Base-by-base conservation (phyloP, 2,888 invertebrate genomes). In the Eurois occulta region DNA sequence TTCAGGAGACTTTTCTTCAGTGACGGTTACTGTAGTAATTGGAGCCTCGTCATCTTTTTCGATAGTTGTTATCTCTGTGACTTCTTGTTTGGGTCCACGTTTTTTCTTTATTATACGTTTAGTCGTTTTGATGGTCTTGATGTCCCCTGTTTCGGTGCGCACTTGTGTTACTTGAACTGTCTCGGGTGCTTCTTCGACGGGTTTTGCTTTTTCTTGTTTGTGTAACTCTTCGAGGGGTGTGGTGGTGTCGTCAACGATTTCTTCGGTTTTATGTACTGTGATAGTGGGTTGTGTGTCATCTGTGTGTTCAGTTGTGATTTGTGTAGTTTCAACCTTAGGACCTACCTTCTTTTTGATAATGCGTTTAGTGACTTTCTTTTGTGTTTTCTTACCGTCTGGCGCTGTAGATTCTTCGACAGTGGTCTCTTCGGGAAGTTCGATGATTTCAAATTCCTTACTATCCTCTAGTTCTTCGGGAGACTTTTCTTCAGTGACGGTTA, bases 321-420 rank as follows among this genome's bases (percentile, higher is more conserved):
- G 28, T 0, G 79, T 79, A 0, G 58, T 70, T 1, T 70, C 70
- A 0, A 58, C 28, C 2, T 58, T 70, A 0, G 70, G 70, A 24
- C 70, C 70, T 58, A 32, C 70, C 10, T 58, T 70, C 70, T 70
- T 70, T 70, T 70, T 70, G 0, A 84, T 81, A 0, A 38, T 69
- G 1, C 83, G 66, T 71, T 78, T 81, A 2, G 75, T 81, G 0
- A 77, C 41, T 91, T 85, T 83, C 74, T 58, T n/a, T n/a, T 76
- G 8, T 87, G 64, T 90, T 84, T 75, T 86, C 87, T 69, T 94
- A 88, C 85, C 93, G 88, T 87, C 94, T 90, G 70, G 87, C 76
- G 46, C 78, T 6, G 79, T 72, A 78, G 87, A 62, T 35, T 88
- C 87, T 38, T 87, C 88, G 1, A 89, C 58, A 1, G 79, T 83